phyloP scores from a whole-genome alignment of 2,888 invertebrate species.

The Eilema depressum region DNA sequence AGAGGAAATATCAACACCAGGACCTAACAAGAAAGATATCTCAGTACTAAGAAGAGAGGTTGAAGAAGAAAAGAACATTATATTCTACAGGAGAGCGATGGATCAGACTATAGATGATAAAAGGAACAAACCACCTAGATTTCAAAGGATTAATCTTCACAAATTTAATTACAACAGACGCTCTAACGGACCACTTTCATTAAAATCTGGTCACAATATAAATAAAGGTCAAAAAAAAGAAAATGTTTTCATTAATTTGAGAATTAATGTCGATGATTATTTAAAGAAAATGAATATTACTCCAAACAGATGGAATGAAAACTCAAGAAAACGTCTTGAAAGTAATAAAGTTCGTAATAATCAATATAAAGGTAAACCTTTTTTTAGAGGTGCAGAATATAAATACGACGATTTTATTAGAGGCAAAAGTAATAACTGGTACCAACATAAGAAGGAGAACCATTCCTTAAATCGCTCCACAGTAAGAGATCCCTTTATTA shows the following conservation, averaged over 20 bases:
- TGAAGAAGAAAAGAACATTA: not conserved
- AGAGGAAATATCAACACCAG: not conserved
- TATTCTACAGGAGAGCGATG: not conserved
- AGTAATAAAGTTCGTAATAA: not conserved
- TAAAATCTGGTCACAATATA: not conserved
- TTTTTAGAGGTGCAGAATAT: not conserved
- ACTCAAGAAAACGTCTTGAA: not conserved
- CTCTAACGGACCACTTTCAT: not conserved
- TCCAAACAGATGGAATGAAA: not conserved
- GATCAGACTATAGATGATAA: not conserved
- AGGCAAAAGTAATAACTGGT: not conserved
- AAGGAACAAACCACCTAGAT: not conserved
- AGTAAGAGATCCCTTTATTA: not conserved
- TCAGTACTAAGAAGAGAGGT: not conserved
- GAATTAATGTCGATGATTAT: conserved; percentile 13
- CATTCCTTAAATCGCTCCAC: not conserved
- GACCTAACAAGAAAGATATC: not conserved
- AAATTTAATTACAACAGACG: not conserved
- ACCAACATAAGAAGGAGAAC: not conserved
- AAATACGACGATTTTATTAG: not conserved
- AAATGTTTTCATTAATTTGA: not conserved
- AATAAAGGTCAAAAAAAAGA: not conserved
- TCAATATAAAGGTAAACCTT: not conserved
- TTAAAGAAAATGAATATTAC: not conserved
- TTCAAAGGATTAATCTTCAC: not conserved